A percentile compares a stretch with the other conserved stretches of the same genome.
Evolutionary conservation across 2,113 vertebrate species (phyloP).

Genomic region (Porphyrio hochstetteri): DNA sequence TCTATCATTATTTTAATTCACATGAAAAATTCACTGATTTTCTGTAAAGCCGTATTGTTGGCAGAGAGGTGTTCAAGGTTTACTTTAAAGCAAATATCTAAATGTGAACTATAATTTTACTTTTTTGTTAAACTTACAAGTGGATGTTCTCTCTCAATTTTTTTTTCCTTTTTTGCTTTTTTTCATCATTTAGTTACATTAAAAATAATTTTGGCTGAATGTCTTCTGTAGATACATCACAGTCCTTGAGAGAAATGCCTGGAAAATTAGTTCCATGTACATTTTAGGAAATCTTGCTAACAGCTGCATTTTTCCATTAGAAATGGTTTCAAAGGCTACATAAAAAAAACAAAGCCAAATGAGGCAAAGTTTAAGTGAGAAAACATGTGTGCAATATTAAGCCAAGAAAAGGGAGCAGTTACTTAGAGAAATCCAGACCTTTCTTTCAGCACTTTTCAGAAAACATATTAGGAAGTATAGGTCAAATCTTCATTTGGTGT

Average conservation of each 20-base stretch:
- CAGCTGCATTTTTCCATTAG: slow-evolving; percentile 89
- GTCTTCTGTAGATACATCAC: slow-evolving; percentile 52
- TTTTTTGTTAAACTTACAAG: background rate
- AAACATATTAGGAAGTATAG: background rate
- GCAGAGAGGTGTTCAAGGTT: background rate
- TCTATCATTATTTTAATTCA: slow-evolving; percentile 12
- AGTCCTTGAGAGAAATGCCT: slow-evolving; percentile 73
- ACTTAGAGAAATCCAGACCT: slow-evolving; percentile 60
- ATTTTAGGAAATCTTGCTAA: slow-evolving; percentile 85
- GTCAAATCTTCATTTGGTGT: slow-evolving; percentile 18
- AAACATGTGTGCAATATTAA: slow-evolving; percentile 77
- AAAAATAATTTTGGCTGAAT: slow-evolving; percentile 52
- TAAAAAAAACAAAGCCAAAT: slow-evolving; percentile 74
- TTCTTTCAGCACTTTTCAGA: slow-evolving; percentile 38
- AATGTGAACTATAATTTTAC: background rate
- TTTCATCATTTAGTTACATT: slow-evolving; percentile 9
- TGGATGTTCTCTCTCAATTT: background rate
- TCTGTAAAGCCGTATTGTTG: background rate
- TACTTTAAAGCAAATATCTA: background rate
- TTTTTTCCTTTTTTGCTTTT: background rate
- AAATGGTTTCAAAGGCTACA: slow-evolving; percentile 82
- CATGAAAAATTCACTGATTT: background rate
- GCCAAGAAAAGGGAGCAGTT: slow-evolving; percentile 68
- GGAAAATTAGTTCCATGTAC: slow-evolving; percentile 82
- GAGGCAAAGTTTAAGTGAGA: slow-evolving; percentile 81